Evolutionary conservation across 2,888 invertebrate genomes (phyloP).

Genomic region (Trachelus tabidus): DNA sequence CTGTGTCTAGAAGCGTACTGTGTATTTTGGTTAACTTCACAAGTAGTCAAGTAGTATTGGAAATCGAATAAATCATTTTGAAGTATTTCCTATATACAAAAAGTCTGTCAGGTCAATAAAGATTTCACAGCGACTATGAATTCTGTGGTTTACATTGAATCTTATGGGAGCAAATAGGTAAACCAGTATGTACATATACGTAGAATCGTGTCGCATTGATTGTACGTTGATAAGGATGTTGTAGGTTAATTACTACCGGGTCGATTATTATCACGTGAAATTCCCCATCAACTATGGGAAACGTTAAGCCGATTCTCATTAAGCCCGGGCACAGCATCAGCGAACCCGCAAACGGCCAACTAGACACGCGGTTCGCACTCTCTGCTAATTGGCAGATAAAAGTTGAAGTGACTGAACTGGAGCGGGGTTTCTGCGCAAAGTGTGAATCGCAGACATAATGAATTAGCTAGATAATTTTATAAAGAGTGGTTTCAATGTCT

Average conservation of each 20-base stretch:
- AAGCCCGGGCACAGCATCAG: not conserved
- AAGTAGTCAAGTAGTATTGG: not conserved
- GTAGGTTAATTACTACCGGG: not conserved
- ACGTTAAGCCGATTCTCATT: not conserved
- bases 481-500: not conserved
- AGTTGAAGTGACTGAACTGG: not conserved
- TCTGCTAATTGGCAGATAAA: conserved; percentile 1
- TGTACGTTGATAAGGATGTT: not conserved
- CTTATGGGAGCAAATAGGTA: not conserved
- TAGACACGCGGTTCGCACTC: conserved; percentile 3
- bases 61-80: not conserved
- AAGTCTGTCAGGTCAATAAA: not conserved
- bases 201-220: not conserved
- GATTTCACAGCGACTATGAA: not conserved
- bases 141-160: not conserved
- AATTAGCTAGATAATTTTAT: not conserved
- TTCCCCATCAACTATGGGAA: not conserved
- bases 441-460: not conserved
- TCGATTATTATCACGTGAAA: not conserved
- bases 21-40: not conserved
- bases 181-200: not conserved
- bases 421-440: not conserved
- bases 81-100: not conserved
- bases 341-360: not conserved
- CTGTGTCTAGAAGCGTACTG: not conserved